These are phyloP conservation scores for Halcyon smyrnensis DNA, from an alignment of 2,797 vertebrate genomes.

Conservation along the genomic window DNA sequence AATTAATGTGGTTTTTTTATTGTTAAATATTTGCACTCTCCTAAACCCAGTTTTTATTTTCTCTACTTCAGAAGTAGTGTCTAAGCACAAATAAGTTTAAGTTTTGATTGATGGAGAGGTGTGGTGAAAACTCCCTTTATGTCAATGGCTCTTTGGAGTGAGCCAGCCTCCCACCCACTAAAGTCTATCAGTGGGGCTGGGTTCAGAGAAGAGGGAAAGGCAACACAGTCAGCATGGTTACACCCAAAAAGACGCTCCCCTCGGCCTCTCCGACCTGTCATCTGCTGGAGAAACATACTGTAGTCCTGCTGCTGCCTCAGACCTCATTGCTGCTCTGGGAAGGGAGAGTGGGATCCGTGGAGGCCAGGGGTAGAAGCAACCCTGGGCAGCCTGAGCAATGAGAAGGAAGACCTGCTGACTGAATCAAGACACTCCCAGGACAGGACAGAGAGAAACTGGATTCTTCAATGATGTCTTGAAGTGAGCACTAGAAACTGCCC, in stretches of 20 bases:
- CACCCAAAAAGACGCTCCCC: neutral
- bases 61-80: slow-evolving; percentile 61
- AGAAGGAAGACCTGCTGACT: neutral
- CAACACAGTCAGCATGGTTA: neutral
- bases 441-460: neutral
- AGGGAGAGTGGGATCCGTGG: neutral
- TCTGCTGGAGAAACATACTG: neutral
- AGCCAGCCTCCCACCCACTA: slow-evolving; percentile 43
- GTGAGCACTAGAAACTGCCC: neutral
- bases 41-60: slow-evolving; percentile 71
- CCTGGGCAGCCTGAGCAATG: neutral
- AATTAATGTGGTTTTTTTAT: slow-evolving; percentile 77
- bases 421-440: neutral
- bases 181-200: neutral
- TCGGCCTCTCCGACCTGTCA: fast-evolving
- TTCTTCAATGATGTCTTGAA: neutral
- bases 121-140: slow-evolving; percentile 64
- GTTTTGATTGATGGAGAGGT: slow-evolving; percentile 66
- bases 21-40: slow-evolving; percentile 77
- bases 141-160: slow-evolving; percentile 29
- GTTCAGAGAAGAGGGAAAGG: slow-evolving; percentile 36
- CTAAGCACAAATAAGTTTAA: slow-evolving; percentile 67
- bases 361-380: neutral
- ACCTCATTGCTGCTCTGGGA: neutral
- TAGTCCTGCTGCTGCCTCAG: neutral